Evolutionary conservation across 2,888 invertebrate species (phyloP).

Genomic region (Stratiomys singularior): DNA sequence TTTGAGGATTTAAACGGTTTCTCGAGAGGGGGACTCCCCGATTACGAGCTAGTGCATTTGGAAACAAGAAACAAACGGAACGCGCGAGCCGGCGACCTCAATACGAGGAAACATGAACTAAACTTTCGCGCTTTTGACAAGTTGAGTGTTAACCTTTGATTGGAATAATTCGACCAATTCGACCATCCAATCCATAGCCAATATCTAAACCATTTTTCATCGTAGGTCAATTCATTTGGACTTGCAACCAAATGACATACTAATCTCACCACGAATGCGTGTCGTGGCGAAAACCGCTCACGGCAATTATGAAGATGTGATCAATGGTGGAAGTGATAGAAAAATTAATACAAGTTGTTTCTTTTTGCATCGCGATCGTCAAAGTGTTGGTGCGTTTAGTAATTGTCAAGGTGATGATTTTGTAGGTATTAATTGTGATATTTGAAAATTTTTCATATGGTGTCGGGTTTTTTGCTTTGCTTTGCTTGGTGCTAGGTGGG

Average conservation of each 20-base stretch:
- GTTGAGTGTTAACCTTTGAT: constrained; percentile 53
- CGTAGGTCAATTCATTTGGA: constrained; percentile 70
- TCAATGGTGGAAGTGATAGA: constrained; percentile 61
- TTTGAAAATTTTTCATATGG: background rate
- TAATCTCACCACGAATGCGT: constrained; percentile 72
- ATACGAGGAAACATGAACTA: background rate
- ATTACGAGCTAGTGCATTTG: constrained; percentile 73
- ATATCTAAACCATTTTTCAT: constrained; percentile 31
- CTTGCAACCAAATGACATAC: constrained; percentile 71
- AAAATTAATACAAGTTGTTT: constrained; percentile 70
- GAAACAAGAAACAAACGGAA: constrained; percentile 65
- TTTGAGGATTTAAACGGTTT: constrained; percentile 59
- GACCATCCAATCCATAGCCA: constrained; percentile 24
- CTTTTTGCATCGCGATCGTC: constrained; percentile 71
- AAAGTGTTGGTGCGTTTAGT: constrained; percentile 74
- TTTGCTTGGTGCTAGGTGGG: constrained; percentile 61
- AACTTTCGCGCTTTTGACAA: constrained; percentile 51
- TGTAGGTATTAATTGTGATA: constrained; percentile 66
- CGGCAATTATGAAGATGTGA: constrained; percentile 60
- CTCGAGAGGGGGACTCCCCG: constrained; percentile 63
- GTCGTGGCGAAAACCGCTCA: constrained; percentile 68
- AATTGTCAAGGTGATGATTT: constrained; percentile 73
- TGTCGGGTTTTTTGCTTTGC: background rate
- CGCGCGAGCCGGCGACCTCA: constrained; percentile 1
- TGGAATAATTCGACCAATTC: constrained; percentile 41